Conservation (phyloP, 2,113 vertebrate genomes). For the Diphyllodes magnificus region DNA sequence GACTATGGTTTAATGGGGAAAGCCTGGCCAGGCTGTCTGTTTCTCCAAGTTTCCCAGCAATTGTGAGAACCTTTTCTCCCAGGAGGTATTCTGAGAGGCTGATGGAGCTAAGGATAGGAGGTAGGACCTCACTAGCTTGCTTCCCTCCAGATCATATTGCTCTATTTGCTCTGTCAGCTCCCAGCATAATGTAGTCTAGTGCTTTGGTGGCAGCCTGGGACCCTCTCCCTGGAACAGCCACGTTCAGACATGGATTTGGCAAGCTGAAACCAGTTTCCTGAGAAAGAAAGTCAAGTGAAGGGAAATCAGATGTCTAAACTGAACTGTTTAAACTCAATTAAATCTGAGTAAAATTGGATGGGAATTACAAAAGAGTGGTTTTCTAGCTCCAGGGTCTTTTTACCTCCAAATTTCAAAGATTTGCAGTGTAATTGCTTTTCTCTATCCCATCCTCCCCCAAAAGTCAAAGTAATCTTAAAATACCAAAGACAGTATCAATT, state of each 20-base stretch:
- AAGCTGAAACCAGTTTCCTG: background rate
- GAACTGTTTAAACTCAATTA: background rate
- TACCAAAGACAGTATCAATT: background rate
- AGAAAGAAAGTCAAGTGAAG: background rate
- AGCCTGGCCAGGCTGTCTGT: background rate
- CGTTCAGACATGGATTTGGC: background rate
- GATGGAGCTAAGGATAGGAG: background rate
- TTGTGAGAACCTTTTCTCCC: conserved; percentile 15
- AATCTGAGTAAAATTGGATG: background rate
- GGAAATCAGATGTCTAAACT: background rate
- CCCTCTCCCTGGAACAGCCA: background rate
- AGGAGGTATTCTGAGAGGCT: background rate
- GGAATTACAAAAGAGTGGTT: background rate
- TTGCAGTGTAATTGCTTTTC: background rate
- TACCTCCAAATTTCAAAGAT: background rate
- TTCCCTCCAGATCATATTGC: background rate
- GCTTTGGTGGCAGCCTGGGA: background rate
- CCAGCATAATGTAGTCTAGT: background rate
- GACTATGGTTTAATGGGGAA: background rate
- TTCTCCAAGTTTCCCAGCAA: conserved; percentile 22
- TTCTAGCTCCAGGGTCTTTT: background rate
- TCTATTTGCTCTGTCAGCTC: background rate
- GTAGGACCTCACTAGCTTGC: background rate
- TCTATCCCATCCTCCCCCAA: background rate
- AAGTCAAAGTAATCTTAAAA: background rate